Base-by-base conservation (phyloP, 2,113 vertebrate genomes). In the Pyrgilauda ruficollis region DNA sequence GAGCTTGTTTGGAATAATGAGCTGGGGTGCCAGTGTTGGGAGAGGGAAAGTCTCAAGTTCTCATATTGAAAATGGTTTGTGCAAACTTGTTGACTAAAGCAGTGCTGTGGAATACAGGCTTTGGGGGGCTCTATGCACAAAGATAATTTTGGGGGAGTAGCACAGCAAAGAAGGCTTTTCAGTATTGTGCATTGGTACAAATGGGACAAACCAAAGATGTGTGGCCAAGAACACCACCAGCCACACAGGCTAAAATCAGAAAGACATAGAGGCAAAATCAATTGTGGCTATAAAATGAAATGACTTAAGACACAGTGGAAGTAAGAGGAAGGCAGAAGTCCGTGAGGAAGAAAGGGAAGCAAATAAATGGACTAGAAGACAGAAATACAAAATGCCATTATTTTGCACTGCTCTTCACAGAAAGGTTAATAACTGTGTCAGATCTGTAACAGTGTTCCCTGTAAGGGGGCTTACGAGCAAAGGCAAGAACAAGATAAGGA, bases 341-440 rank as follows among this genome's bases (percentile, higher is more conserved):
- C 20, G 9, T 87, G 78, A 79, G 39, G 33, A 84, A 79, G 84
- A 82, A 93, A 63, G 27, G 16, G 41, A 76, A 78, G 73, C 28
- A 84, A 93, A 89, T 92, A 94, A 95, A 81, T 43, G 77, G 39
- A 63, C 55, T 70, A 43, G 84, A 69, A 74, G 63, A 37, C 61
- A 75, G 77, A 97, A 95, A 81, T 92, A 92, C 56, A 39, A 67
- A 86, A 93, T 94, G 89, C 66, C 33, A 44, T 94, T 95, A 91
- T 92, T 96, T 84, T 91, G 52, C 20, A 5, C 56, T 75, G 68
- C 66, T 91, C 76, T 93, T 90, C 84, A 74, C 35, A 72, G 84
- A 93, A 93, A 95, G 93, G 95, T 95, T 95, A 97, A 95, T 96
- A 89, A 95, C 84, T 75, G 61, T 96, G 94, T 92, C 93, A 92